These are phyloP conservation scores for Neolamprologus devosi DNA, from an alignment of 2,113 vertebrate genomes.

Conservation along the genomic window DNA sequence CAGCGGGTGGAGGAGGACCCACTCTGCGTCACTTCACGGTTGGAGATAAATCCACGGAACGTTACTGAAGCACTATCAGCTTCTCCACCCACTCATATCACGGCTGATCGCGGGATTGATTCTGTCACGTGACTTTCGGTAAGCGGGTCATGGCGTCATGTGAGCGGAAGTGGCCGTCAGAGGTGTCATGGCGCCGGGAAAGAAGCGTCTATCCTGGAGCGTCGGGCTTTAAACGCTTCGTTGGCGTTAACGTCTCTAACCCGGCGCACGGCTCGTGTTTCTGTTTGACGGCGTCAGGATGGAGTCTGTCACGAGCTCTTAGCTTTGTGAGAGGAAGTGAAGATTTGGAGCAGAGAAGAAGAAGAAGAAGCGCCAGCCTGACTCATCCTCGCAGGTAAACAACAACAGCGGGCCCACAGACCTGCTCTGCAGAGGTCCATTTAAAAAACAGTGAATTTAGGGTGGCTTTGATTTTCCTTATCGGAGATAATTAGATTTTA, in stretches of 20 bases:
- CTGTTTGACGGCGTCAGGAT: neutral
- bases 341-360: neutral
- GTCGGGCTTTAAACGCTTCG: neutral
- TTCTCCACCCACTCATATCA: neutral
- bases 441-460: neutral
- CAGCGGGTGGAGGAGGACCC: neutral
- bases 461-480: neutral
- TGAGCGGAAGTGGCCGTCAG: slow-evolving; percentile 24
- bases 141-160: slow-evolving; percentile 25
- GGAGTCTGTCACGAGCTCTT: neutral
- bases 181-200: slow-evolving; percentile 25
- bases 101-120: neutral
- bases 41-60: neutral
- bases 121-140: neutral
- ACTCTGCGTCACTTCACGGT: neutral
- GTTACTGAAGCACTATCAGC: neutral
- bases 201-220: neutral
- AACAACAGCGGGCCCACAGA: neutral
- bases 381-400: slow-evolving; percentile 52
- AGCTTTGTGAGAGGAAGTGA: neutral
- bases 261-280: neutral
- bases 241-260: neutral
- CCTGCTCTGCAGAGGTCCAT: neutral
- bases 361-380: neutral
- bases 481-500: neutral